Conservation (phyloP, 2,888 invertebrate species). For the Cinara cedri region DNA sequence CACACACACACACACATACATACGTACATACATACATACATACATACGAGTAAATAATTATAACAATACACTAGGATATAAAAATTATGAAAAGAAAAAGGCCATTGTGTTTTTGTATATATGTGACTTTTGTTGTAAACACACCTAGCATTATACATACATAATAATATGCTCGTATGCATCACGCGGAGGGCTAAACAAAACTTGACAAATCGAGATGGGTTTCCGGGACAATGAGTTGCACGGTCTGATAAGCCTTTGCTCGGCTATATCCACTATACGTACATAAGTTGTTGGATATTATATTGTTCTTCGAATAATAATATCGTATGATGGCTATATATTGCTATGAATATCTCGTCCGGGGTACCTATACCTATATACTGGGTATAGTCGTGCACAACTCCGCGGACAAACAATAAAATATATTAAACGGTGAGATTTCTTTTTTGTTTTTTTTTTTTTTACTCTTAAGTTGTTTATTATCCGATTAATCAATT, state of each 20-base stretch:
- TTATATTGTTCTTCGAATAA: conserved; percentile 23
- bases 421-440: conserved; percentile 4
- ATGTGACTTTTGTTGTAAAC: conserved; percentile 46
- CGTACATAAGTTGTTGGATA: neutral
- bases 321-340: conserved; percentile 4
- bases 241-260: conserved; percentile 50
- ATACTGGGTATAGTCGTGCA: no score
- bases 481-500: neutral
- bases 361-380: no score
- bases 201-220: conserved; percentile 49
- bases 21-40: neutral
- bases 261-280: conserved; percentile 3
- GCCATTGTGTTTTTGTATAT: conserved; percentile 42
- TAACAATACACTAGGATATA: conserved; percentile 39
- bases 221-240: conserved; percentile 41
- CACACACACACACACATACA: neutral
- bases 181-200: conserved; percentile 30
- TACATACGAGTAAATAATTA: conserved; percentile 38
- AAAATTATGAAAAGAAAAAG: conserved; percentile 47
- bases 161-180: neutral
- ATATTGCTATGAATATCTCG: neutral
- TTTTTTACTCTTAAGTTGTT: neutral
- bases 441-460: no score
- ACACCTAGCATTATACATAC: neutral
- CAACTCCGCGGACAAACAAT: neutral